These are phyloP conservation scores for Myotis yumanensis DNA, from an alignment of 2,113 vertebrate species.

Conservation along the genomic window DNA sequence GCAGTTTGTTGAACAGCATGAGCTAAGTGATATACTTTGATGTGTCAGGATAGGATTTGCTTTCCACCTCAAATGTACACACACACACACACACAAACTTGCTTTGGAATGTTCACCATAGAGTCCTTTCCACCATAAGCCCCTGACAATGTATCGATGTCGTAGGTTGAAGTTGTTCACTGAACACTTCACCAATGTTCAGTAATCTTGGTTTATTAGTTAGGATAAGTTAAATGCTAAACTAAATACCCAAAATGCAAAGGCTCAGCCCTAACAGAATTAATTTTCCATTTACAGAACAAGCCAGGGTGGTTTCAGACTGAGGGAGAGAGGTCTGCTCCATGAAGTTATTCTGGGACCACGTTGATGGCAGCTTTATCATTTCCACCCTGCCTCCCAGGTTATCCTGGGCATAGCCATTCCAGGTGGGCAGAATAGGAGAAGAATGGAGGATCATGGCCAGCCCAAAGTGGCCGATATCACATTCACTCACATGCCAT, in stretches of 20 bases:
- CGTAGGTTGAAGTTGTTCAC: not conserved
- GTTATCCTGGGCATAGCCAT: not conserved
- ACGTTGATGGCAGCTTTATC: not conserved
- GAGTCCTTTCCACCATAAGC: not conserved
- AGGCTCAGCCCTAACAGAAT: not conserved
- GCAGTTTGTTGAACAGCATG: not conserved
- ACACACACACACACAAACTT: not conserved
- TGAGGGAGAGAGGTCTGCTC: not conserved
- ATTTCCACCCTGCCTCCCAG: not conserved
- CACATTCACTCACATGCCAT: not conserved
- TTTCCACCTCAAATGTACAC: not conserved
- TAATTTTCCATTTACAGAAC: not conserved
- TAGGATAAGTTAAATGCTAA: not conserved
- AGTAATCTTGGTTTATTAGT: not conserved
- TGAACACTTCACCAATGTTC: not conserved
- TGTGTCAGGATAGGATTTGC: not conserved
- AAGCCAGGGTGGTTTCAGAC: not conserved
- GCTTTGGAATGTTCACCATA: not conserved
- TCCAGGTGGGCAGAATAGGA: not conserved
- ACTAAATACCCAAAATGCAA: not conserved
- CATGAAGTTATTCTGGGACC: not conserved
- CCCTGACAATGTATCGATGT: not conserved
- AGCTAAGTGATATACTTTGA: not conserved
- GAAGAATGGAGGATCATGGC: not conserved
- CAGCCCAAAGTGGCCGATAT: not conserved